Conservation (phyloP, 1,140 invertebrate species). For the Agraylea sexmaculata region DNA sequence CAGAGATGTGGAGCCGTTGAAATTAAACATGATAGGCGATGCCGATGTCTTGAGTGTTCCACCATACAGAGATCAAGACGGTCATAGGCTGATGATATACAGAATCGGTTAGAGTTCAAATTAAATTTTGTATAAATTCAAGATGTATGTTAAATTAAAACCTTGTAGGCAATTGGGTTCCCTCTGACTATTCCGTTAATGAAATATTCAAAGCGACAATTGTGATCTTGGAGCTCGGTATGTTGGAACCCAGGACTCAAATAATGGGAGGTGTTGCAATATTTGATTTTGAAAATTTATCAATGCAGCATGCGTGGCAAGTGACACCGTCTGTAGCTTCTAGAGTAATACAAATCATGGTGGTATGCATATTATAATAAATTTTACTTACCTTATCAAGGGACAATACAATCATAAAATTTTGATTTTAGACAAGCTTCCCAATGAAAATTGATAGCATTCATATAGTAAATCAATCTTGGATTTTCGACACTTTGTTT, state of each 20-base stretch:
- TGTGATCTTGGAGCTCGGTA: slow-evolving; percentile 56
- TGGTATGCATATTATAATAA: slow-evolving; percentile 39
- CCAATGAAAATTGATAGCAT: slow-evolving; percentile 61
- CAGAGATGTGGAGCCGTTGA: slow-evolving; percentile 50
- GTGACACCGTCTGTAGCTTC: slow-evolving; percentile 55
- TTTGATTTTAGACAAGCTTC: slow-evolving; percentile 48
- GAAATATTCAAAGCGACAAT: slow-evolving; percentile 64
- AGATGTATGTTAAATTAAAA: background rate
- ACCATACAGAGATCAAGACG: slow-evolving; percentile 59
- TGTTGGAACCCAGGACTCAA: slow-evolving; percentile 59
- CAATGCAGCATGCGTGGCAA: slow-evolving; percentile 56
- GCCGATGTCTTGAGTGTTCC: slow-evolving; percentile 58
- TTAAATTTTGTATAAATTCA: background rate
- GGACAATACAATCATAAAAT: background rate
- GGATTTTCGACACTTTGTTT: slow-evolving; percentile 67
- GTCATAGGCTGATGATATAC: slow-evolving; percentile 53
- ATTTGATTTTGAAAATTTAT: slow-evolving; percentile 60
- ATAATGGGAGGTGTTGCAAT: slow-evolving; percentile 64
- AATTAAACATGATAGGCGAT: slow-evolving; percentile 55
- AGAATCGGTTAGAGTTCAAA: slow-evolving; percentile 41
- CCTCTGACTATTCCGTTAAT: slow-evolving; percentile 49
- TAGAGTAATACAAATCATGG: slow-evolving; percentile 51
- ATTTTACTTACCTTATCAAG: background rate
- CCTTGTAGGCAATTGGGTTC: slow-evolving; percentile 56
- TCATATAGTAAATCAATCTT: slow-evolving; percentile 67